Conservation (phyloP, 2,888 invertebrate species). For the Elegia similella region DNA sequence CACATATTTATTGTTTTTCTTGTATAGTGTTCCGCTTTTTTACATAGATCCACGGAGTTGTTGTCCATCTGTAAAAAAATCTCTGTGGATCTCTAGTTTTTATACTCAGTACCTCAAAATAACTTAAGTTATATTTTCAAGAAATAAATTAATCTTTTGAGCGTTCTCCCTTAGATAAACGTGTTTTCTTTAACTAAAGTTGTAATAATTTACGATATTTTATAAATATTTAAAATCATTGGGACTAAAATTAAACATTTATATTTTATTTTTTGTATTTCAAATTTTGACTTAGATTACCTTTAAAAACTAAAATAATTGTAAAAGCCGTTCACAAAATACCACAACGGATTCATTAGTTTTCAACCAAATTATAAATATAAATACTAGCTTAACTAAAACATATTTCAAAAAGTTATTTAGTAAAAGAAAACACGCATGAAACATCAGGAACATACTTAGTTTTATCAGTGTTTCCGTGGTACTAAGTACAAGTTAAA, state of each 20-base stretch:
- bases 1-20: too few relatives aligned
- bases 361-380: background rate
- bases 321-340: too few relatives aligned
- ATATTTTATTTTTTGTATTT: background rate
- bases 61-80: background rate
- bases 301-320: too few relatives aligned
- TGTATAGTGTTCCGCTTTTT: background rate
- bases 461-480: slow-evolving; percentile 57
- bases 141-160: slow-evolving; percentile 29
- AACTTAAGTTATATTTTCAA: slow-evolving; percentile 24
- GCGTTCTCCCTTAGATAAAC: slow-evolving; percentile 13
- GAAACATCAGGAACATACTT: slow-evolving; percentile 10
- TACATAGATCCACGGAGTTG: too few relatives aligned
- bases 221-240: background rate
- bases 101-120: background rate
- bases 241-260: background rate
- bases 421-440: background rate
- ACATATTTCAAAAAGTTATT: background rate
- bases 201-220: background rate
- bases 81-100: background rate
- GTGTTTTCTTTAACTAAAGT: slow-evolving; percentile 12
- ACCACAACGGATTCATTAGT: background rate
- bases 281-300: background rate
- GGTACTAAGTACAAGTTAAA: slow-evolving; percentile 83
- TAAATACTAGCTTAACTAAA: background rate